phyloP scores from a whole-genome alignment of 2,797 vertebrate species.

The Tapirus indicus region DNA sequence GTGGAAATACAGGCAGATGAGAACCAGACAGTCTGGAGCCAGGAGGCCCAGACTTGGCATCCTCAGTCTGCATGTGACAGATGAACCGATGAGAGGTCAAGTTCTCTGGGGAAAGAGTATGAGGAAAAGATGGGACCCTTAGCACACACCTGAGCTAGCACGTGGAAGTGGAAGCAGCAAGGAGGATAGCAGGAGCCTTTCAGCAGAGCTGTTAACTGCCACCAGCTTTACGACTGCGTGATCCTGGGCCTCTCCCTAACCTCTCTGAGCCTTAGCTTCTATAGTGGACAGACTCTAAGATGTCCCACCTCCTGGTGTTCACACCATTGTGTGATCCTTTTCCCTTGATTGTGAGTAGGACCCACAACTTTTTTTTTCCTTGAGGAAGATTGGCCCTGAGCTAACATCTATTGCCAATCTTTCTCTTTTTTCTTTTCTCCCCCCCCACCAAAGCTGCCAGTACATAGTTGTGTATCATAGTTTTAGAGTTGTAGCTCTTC shows the following conservation, averaged over 20 bases:
- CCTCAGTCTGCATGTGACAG: neutral
- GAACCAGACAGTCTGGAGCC: neutral
- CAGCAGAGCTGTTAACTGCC: neutral
- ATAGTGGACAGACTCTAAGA: neutral
- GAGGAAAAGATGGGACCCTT: neutral
- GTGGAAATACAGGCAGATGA: neutral
- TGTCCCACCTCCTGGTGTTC: neutral
- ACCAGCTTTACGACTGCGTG: neutral
- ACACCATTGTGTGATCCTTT: neutral
- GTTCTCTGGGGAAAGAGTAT: neutral
- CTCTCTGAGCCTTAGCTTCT: neutral
- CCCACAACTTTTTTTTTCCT: neutral
- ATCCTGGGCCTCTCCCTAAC: neutral
- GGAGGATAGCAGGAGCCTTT: neutral
- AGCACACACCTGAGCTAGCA: neutral
- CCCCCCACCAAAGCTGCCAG: no score
- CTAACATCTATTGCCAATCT: no score
- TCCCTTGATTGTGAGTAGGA: neutral
- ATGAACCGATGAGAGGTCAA: neutral
- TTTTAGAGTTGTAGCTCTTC: no score
- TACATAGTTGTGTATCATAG: no score
- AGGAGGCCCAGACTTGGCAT: neutral
- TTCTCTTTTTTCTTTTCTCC: no score
- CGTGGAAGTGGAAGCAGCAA: neutral
- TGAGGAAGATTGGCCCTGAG: no score